Conservation (phyloP, 2,888 invertebrate species). For the Eupeodes luniger region DNA sequence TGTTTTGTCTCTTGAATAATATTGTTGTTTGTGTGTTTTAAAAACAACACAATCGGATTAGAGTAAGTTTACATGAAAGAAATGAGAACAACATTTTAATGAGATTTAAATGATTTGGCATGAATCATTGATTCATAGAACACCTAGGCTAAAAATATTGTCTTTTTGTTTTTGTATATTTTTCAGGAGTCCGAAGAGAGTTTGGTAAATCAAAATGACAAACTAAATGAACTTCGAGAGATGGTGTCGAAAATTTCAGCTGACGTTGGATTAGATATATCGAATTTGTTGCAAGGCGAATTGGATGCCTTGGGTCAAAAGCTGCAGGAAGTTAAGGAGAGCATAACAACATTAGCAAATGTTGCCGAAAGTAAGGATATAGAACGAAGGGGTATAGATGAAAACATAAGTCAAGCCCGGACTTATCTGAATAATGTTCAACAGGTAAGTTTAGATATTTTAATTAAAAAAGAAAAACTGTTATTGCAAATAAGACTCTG, state of each 20-base stretch:
- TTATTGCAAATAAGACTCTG: too few relatives aligned
- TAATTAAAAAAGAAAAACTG: background rate
- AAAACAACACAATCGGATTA: background rate
- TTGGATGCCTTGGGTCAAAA: slow-evolving; percentile 90
- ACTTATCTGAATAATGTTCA: slow-evolving; percentile 89
- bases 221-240: slow-evolving; percentile 88
- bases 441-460: slow-evolving; percentile 86
- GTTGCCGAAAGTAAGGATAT: slow-evolving; percentile 89
- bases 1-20: slow-evolving; percentile 32
- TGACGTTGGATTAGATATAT: slow-evolving; percentile 90
- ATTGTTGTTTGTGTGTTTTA: background rate
- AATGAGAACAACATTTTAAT: background rate
- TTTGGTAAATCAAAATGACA: slow-evolving; percentile 89
- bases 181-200: slow-evolving; percentile 90
- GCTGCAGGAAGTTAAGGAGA: slow-evolving; percentile 90
- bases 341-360: slow-evolving; percentile 90
- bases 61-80: background rate
- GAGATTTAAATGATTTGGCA: slow-evolving; percentile 12
- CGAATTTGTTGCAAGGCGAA: slow-evolving; percentile 90
- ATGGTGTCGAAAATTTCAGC: slow-evolving; percentile 91
- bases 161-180: slow-evolving; percentile 18
- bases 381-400: slow-evolving; percentile 85
- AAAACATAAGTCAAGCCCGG: slow-evolving; percentile 86
- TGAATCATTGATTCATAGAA: slow-evolving; percentile 41
- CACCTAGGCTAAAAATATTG: too few relatives aligned